Percentiles rank a stretch among this genome's conserved stretches.
Conservation (phyloP, 1,140 invertebrate species). For the Muscidifurax raptorellus region DNA sequence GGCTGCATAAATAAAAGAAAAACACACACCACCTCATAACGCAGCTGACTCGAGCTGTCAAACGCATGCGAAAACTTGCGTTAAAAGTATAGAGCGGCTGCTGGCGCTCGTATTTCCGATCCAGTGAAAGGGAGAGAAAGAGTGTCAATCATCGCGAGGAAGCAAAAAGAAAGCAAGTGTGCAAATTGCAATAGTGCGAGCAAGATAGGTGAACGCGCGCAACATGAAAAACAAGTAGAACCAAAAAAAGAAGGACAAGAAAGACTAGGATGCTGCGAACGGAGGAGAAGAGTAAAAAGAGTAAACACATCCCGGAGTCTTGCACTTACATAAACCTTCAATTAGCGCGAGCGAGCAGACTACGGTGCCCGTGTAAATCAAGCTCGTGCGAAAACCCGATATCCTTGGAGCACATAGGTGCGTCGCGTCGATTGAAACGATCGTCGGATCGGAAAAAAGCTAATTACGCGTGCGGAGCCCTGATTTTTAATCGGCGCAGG, state of each 20-base stretch:
- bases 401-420: conserved; percentile 52
- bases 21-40: not conserved
- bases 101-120: not conserved
- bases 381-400: conserved; percentile 56
- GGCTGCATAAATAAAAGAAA: not conserved
- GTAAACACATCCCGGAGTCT: not conserved
- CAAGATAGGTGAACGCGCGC: not conserved
- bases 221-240: not conserved
- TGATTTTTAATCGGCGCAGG: conserved; percentile 18
- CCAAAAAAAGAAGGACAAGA: not conserved
- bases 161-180: not conserved
- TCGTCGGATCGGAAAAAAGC: not conserved
- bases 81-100: not conserved
- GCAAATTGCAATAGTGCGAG: conserved; percentile 20
- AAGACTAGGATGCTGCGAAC: not conserved
- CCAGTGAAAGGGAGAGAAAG: not conserved
- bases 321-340: conserved; percentile 57
- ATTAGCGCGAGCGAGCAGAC: conserved; percentile 54
- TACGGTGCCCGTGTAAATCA: conserved; percentile 55
- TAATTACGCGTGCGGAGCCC: not conserved
- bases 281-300: not conserved
- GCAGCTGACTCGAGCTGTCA: not conserved
- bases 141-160: not conserved
- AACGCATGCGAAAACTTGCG: not conserved
- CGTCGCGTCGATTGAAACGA: conserved; percentile 2